Evolutionary conservation across 2,113 vertebrate species (phyloP), one percentile per base, ranked within the genome.

Genomic region (Patagioenas fasciata): DNA sequence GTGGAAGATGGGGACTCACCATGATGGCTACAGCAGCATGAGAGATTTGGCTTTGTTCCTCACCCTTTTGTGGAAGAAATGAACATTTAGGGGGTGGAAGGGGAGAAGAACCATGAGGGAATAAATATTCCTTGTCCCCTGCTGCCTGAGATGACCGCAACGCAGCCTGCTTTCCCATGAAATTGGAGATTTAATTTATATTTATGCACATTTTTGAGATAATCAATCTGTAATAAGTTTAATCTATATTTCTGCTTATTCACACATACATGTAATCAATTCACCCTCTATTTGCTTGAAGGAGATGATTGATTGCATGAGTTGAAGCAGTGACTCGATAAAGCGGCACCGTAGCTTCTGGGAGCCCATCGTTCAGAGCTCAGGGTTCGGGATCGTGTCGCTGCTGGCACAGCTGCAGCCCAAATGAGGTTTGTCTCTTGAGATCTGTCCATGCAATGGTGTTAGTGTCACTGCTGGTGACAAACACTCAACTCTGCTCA

Each of bases 121-220:
- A 90, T 82, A 90, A 95, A 80, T 85, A 90, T 64, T 56, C 38
- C 48, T 67, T 38, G 25, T 79, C 34, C 79, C 23, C 17, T 42
- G 62, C 42, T 85, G 72, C 71, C 66, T 7, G 58, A 48, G 29
- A 85, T 56, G 61, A 38, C 66, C 85, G 71, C 57, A 38, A 71
- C 57, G 42, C 58, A 64, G 32, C 67, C 67, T 1, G 2, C 34
- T 17, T 80, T 62, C 88, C 85, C 1, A 1, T 23, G 31, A 67
- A 80, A 83, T 3, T 61, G 75, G 3, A 65, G 62, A 70, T 92
- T 88, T 91, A 83, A 93, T 94, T 95, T 72, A 53, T 89, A 88
- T 91, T 95, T 96, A 91, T 94, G 74, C 93, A 91, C 62, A 75
- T 69, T 50, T 53, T 40, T 2, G 58, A 95, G 82, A 95, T 79